These are phyloP conservation scores for Brachyrhaphis roseni DNA, from an alignment of 2,797 vertebrate species.

Conservation along the genomic window DNA sequence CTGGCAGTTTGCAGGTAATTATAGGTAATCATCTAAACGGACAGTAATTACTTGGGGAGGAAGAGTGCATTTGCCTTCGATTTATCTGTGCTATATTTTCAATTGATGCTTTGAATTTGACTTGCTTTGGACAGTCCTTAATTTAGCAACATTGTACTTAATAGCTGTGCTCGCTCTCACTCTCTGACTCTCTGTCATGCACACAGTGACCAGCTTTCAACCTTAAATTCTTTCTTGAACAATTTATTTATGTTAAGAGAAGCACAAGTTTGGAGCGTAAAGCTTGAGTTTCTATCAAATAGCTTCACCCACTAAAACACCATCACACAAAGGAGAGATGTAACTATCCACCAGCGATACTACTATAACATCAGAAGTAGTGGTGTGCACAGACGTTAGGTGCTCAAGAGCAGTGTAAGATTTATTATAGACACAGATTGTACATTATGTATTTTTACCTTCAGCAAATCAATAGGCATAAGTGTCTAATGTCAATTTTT, in stretches of 20 bases:
- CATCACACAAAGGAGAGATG: neutral
- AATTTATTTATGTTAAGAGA: neutral
- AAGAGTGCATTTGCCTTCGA: conserved; percentile 25
- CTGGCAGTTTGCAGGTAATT: conserved; percentile 87
- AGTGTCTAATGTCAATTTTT: too few species aligned
- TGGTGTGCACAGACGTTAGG: neutral
- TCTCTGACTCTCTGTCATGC: neutral
- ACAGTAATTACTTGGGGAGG: conserved; percentile 84
- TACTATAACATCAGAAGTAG: neutral
- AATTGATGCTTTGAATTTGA: conserved; percentile 55
- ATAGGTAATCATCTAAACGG: conserved; percentile 87
- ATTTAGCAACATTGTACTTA: conserved; percentile 26
- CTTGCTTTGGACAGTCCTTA: conserved; percentile 54
- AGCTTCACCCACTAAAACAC: neutral
- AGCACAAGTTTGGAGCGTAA: neutral
- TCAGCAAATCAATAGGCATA: too few species aligned
- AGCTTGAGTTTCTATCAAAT: neutral
- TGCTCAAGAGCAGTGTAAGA: neutral
- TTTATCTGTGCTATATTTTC: conserved; percentile 67
- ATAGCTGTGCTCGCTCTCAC: neutral
- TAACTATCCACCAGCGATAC: neutral
- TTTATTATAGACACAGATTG: too few species aligned
- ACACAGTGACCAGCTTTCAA: neutral
- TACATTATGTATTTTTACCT: too few species aligned
- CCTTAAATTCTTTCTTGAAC: neutral